Evolutionary conservation across 1,140 invertebrate genomes (phyloP).

Genomic region (Zaprionus ornatus): DNA sequence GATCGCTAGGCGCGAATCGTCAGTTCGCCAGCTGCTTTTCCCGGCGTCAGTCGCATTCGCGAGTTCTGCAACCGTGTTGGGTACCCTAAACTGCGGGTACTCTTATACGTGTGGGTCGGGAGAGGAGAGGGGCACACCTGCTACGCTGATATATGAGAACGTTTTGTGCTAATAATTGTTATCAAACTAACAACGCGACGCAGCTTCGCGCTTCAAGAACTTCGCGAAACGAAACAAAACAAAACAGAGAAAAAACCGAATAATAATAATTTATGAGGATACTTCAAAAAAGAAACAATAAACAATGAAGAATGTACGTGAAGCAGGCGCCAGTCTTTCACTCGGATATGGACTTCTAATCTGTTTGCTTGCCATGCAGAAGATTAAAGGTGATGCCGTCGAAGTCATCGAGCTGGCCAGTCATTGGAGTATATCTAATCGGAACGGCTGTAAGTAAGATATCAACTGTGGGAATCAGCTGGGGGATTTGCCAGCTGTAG

Average conservation of each 20-base stretch:
- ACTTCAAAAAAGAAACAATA: not conserved
- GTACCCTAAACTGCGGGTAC: not conserved
- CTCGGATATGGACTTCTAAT: constrained; percentile 33
- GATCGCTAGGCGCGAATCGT: constrained; percentile 14
- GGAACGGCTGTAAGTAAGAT: constrained; percentile 67
- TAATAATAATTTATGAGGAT: constrained; percentile 12
- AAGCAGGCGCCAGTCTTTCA: constrained; percentile 5
- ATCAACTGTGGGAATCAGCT: not conserved
- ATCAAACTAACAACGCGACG: constrained; percentile 3
- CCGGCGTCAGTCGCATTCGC: constrained; percentile 30
- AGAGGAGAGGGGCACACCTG: not conserved
- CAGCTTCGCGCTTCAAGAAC: constrained; percentile 29
- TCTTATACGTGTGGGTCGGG: constrained; percentile 2
- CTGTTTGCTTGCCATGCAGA: constrained; percentile 7
- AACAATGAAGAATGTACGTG: constrained; percentile 24
- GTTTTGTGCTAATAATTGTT: constrained; percentile 22
- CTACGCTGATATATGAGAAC: not conserved
- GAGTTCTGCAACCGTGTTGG: constrained; percentile 8
- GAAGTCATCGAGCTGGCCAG: constrained; percentile 60
- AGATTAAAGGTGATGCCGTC: constrained; percentile 53
- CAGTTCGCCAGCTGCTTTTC: constrained; percentile 26
- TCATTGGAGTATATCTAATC: constrained; percentile 69
- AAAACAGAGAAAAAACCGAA: not conserved
- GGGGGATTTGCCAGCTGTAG: not conserved
- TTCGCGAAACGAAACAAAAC: constrained; percentile 7